Percentiles rank a stretch among this genome's conserved stretches.
These are phyloP conservation scores for Diabrotica virgifera DNA, from an alignment of 1,140 invertebrate genomes.

Conservation along the genomic window DNA sequence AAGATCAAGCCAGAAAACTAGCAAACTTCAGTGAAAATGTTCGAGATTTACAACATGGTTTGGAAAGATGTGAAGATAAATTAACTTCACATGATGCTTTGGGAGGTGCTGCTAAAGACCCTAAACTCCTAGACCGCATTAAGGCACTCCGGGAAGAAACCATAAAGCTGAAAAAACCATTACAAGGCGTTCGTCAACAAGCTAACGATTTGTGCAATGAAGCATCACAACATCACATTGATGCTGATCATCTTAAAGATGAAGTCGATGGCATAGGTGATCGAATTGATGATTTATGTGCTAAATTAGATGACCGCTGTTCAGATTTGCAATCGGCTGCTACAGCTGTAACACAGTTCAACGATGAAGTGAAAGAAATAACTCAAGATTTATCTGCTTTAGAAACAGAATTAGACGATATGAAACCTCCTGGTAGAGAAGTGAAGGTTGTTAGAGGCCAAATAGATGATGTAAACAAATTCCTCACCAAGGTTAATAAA, in stretches of 20 bases:
- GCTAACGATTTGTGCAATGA: slow-evolving; percentile 74
- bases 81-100: slow-evolving; percentile 76
- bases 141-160: slow-evolving; percentile 75
- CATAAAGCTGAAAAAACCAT: slow-evolving; percentile 69
- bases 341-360: slow-evolving; percentile 81
- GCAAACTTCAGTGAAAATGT: slow-evolving; percentile 83
- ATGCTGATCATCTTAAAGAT: slow-evolving; percentile 71
- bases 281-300: slow-evolving; percentile 73
- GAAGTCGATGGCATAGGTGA: slow-evolving; percentile 77
- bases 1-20: slow-evolving; percentile 79
- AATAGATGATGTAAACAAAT: slow-evolving; percentile 71
- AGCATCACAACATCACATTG: slow-evolving; percentile 65
- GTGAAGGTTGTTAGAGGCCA: slow-evolving; percentile 81
- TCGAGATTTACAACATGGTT: slow-evolving; percentile 74
- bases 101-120: slow-evolving; percentile 74
- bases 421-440: slow-evolving; percentile 83
- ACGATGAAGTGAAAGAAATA: slow-evolving; percentile 77
- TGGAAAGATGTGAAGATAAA: slow-evolving; percentile 86
- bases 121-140: slow-evolving; percentile 78
- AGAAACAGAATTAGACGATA: slow-evolving; percentile 79
- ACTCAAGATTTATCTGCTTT: slow-evolving; percentile 72
- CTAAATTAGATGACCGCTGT: slow-evolving; percentile 74
- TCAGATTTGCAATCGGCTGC: slow-evolving; percentile 82
- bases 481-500: slow-evolving; percentile 66
- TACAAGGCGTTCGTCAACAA: slow-evolving; percentile 60